phyloP scores from a whole-genome alignment of 2,113 vertebrate species.

The Sisor rabdophorus region DNA sequence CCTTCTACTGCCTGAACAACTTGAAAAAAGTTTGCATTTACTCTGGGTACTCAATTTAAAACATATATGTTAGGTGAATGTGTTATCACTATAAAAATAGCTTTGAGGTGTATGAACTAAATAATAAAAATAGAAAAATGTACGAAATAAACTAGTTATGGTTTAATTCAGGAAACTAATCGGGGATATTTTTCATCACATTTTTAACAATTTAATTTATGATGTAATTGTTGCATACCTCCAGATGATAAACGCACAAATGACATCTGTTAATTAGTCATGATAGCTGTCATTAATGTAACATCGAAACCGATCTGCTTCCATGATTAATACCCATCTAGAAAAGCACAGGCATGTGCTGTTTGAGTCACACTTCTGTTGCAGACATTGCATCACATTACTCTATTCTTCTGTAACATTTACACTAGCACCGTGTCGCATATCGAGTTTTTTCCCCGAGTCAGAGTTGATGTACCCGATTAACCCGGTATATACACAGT shows the following conservation, averaged over 20 bases:
- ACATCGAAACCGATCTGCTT: background rate
- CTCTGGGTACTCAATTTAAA: too few species aligned
- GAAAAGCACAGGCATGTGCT: background rate
- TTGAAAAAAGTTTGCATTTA: too few species aligned
- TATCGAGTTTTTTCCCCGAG: background rate
- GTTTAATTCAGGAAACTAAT: too few species aligned
- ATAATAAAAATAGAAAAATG: too few species aligned
- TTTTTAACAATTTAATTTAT: too few species aligned
- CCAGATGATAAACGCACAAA: background rate
- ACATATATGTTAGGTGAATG: too few species aligned
- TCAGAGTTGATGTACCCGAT: background rate
- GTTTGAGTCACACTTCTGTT: constrained; percentile 17
- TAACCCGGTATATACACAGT: background rate
- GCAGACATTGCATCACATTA: constrained; percentile 19
- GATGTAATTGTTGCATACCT: background rate
- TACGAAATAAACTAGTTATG: too few species aligned
- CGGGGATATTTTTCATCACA: too few species aligned
- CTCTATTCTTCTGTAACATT: constrained; percentile 5
- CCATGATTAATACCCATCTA: background rate
- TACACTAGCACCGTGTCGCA: background rate
- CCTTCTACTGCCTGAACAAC: too few species aligned
- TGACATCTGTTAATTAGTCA: background rate
- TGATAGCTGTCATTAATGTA: background rate
- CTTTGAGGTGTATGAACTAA: too few species aligned
- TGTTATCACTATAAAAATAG: too few species aligned